A percentile compares a stretch with the other conserved stretches of the same genome.
Conservation (phyloP, 2,888 invertebrate species). For the Ophion ventricosus region DNA sequence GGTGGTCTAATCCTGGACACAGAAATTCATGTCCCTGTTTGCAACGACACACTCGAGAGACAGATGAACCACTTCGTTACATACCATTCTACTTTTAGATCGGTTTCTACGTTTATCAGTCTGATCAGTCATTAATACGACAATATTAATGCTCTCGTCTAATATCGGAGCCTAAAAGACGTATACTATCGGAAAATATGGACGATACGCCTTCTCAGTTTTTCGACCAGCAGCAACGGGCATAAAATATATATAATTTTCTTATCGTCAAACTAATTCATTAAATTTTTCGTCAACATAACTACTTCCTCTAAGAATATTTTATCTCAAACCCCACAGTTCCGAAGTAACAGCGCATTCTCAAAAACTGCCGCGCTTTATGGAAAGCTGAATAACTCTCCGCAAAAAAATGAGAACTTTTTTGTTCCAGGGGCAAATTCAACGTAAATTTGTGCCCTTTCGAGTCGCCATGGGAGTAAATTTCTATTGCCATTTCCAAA, state of each 20-base stretch:
- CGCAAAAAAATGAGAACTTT: no score
- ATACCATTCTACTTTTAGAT: neutral
- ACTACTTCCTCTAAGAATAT: no score
- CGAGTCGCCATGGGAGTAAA: neutral
- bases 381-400: no score
- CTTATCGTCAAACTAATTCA: no score
- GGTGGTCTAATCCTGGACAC: constrained; percentile 62
- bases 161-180: neutral
- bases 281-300: no score
- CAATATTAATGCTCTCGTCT: neutral
- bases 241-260: no score
- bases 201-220: no score
- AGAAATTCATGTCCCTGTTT: constrained; percentile 50
- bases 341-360: no score
- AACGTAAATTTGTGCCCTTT: neutral
- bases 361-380: no score
- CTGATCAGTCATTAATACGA: neutral
- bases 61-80: constrained; percentile 33
- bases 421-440: neutral
- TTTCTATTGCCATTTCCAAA: neutral
- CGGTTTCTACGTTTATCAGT: constrained; percentile 5
- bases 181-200: no score
- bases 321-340: no score
- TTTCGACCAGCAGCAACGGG: no score
- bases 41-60: constrained; percentile 44